Evolutionary conservation across 2,888 invertebrate species (phyloP).

Genomic region (Pyralis farinalis): DNA sequence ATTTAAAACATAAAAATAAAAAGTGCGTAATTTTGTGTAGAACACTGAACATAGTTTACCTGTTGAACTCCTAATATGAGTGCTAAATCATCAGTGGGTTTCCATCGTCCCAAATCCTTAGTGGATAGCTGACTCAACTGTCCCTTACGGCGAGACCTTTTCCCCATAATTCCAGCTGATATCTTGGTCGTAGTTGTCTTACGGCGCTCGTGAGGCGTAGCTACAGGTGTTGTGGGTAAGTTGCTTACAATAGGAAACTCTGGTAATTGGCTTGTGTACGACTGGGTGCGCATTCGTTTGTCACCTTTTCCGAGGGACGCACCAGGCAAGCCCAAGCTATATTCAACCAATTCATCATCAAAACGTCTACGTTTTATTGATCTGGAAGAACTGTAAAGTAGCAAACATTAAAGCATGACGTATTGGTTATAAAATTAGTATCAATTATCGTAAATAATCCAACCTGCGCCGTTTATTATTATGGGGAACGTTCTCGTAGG

Average conservation of each 20-base stretch:
- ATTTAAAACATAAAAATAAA: too few species aligned
- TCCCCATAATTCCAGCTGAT: slow-evolving; percentile 54
- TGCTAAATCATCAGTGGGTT: slow-evolving; percentile 97
- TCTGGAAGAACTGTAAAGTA: slow-evolving; percentile 88
- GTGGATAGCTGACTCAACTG: slow-evolving; percentile 86
- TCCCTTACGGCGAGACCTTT: slow-evolving; percentile 81
- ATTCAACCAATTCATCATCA: slow-evolving; percentile 98
- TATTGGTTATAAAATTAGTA: too few species aligned
- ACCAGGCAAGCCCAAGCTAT: slow-evolving; percentile 87
- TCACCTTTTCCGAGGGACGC: slow-evolving; percentile 70
- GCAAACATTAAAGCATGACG: background rate
- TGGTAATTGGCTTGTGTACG: slow-evolving; percentile 74
- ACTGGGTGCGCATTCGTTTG: slow-evolving; percentile 70
- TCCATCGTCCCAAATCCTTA: slow-evolving; percentile 96
- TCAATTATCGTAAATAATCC: background rate
- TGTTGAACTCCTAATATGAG: slow-evolving; percentile 96
- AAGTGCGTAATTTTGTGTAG: too few species aligned
- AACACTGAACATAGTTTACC: too few species aligned
- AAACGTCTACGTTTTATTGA: slow-evolving; percentile 97
- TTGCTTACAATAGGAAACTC: slow-evolving; percentile 54
- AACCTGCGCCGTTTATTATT: slow-evolving; percentile 76
- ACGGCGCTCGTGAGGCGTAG: slow-evolving; percentile 46
- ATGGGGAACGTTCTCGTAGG: slow-evolving; percentile 49
- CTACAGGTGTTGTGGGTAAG: slow-evolving; percentile 39
- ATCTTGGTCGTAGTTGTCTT: slow-evolving; percentile 59